Conservation (phyloP, 2,113 vertebrate species). For the Albula glossodonta region DNA sequence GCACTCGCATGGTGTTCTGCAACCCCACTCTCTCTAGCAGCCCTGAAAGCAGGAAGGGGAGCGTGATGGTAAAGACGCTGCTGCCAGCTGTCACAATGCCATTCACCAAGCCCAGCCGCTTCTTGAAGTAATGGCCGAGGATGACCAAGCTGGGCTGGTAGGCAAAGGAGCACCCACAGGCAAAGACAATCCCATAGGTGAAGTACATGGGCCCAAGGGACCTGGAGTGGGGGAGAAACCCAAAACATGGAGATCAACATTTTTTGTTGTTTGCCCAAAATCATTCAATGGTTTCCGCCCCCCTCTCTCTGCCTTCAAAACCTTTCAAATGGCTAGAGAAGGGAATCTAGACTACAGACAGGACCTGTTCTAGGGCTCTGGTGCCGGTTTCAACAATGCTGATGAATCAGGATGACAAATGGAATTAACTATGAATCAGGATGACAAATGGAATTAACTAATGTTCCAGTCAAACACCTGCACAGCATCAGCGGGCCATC, state of each 20-base stretch:
- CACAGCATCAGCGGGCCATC: neutral
- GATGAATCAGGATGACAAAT: neutral
- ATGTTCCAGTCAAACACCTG: neutral
- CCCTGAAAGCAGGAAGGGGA: slow-evolving; percentile 78
- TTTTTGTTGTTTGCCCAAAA: neutral
- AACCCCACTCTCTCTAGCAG: slow-evolving; percentile 68
- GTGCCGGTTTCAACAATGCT: neutral
- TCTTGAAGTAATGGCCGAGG: slow-evolving; percentile 95
- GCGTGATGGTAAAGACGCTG: slow-evolving; percentile 86
- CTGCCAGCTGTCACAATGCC: slow-evolving; percentile 96
- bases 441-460: neutral
- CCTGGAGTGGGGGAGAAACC: slow-evolving; percentile 58
- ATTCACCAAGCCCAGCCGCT: slow-evolving; percentile 91
- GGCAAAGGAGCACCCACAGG: slow-evolving; percentile 92
- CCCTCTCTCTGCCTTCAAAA: neutral
- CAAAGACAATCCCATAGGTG: slow-evolving; percentile 92
- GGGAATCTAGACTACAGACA: neutral
- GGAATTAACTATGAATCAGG: neutral
- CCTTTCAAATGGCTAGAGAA: neutral
- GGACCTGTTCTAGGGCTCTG: neutral
- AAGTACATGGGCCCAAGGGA: slow-evolving; percentile 88
- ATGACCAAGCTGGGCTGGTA: slow-evolving; percentile 98
- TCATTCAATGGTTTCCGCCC: neutral
- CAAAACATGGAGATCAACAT: neutral
- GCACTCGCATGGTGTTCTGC: slow-evolving; percentile 75